A percentile compares a stretch with the other conserved stretches of the same genome.
Conservation (phyloP, 1,140 invertebrate genomes). For the Propsilocerus akamusi region DNA sequence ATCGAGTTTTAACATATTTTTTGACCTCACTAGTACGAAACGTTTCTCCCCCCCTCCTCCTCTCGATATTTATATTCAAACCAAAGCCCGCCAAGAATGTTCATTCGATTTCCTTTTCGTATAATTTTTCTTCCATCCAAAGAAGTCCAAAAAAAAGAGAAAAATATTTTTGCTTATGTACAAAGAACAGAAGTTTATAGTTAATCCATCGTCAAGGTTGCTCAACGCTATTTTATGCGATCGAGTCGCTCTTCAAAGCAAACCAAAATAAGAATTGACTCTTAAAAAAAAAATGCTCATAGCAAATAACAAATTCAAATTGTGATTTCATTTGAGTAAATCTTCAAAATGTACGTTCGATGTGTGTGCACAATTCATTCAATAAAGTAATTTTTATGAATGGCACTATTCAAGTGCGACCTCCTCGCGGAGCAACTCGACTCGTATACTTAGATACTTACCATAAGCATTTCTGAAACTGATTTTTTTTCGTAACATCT, state of each 20-base stretch:
- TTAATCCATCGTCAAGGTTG: not conserved
- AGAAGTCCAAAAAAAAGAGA: not conserved
- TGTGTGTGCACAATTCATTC: not conserved
- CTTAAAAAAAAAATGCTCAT: no score
- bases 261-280: no score
- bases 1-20: no score
- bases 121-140: not conserved
- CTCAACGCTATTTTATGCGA: not conserved
- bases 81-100: no score
- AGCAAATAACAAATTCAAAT: no score
- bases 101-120: no score
- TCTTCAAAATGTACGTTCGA: not conserved
- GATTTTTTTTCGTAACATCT: not conserved
- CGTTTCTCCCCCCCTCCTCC: no score
- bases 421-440: no score
- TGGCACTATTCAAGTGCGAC: not conserved
- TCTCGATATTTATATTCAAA: no score
- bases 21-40: no score
- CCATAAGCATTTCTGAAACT: not conserved
- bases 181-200: not conserved
- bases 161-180: not conserved
- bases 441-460: not conserved
- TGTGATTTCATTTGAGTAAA: no score
- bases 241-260: not conserved
- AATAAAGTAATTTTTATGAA: not conserved